These are phyloP conservation scores for Natrix natrix DNA, from an alignment of 2,797 vertebrate species.

Conservation along the genomic window DNA sequence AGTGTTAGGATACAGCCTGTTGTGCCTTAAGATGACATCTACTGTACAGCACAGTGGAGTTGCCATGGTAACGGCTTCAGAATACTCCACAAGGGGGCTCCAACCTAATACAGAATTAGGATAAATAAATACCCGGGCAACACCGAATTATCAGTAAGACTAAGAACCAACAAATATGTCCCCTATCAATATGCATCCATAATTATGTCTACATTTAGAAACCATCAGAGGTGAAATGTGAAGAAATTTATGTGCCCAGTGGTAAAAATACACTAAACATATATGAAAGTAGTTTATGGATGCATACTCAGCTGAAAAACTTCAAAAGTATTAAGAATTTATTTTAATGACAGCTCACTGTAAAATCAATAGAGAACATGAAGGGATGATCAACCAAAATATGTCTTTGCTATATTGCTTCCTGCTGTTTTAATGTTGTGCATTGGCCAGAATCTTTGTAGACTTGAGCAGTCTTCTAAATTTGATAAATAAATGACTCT, in stretches of 20 bases:
- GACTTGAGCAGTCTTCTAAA: neutral
- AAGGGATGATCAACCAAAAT: neutral
- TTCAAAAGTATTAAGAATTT: accelerated
- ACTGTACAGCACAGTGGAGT: too few relatives aligned
- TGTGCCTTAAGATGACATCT: too few relatives aligned
- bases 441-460: neutral
- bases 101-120: too few relatives aligned
- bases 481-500: neutral
- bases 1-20: too few relatives aligned
- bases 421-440: neutral
- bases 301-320: neutral
- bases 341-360: slow-evolving; percentile 24
- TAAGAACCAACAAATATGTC: neutral
- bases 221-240: neutral
- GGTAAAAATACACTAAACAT: neutral
- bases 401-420: neutral
- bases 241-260: neutral
- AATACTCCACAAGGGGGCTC: too few relatives aligned
- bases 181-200: neutral
- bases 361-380: neutral
- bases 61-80: too few relatives aligned
- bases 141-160: too few relatives aligned
- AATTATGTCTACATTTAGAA: neutral
- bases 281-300: neutral
- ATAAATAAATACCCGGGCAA: too few relatives aligned